phyloP scores from a whole-genome alignment of 23 tunicate genomes.

The Ascidia mentula region DNA sequence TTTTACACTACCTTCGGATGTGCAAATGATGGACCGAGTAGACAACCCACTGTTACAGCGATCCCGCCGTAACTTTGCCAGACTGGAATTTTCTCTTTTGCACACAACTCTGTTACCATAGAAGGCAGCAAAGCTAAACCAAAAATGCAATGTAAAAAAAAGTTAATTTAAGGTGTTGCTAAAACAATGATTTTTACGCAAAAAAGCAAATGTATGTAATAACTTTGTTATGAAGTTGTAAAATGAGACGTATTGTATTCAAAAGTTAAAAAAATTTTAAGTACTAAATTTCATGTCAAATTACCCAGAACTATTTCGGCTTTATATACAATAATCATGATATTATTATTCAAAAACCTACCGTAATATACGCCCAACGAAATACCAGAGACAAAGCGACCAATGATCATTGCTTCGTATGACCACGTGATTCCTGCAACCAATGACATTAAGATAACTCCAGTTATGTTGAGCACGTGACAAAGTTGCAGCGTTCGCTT shows the following conservation, averaged over 20 bases:
- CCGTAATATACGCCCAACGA: background rate
- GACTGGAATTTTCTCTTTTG: background rate
- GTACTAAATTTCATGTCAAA: too few relatives aligned
- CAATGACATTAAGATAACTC: background rate
- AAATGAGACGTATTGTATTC: too few relatives aligned
- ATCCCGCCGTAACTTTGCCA: conserved; percentile 9
- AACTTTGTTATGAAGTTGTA: too few relatives aligned
- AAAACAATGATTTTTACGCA: too few relatives aligned
- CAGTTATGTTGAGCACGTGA: conserved; percentile 1
- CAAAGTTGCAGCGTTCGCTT: background rate
- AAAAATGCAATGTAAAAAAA: background rate
- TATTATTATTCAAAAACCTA: too few relatives aligned
- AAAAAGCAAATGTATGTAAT: too few relatives aligned
- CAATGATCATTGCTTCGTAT: conserved; percentile 14
- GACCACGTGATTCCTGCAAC: conserved; percentile 22
- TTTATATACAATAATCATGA: too few relatives aligned
- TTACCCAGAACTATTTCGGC: too few relatives aligned
- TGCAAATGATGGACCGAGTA: background rate
- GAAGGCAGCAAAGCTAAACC: background rate
- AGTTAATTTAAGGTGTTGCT: too few relatives aligned
- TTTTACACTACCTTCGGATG: background rate
- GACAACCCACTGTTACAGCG: background rate
- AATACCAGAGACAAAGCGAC: conserved; percentile 9
- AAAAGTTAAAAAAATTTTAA: too few relatives aligned
- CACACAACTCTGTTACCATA: background rate